Base-by-base conservation (phyloP, 64 coral and sea anemone species). In the Pocillopora damicornis region DNA sequence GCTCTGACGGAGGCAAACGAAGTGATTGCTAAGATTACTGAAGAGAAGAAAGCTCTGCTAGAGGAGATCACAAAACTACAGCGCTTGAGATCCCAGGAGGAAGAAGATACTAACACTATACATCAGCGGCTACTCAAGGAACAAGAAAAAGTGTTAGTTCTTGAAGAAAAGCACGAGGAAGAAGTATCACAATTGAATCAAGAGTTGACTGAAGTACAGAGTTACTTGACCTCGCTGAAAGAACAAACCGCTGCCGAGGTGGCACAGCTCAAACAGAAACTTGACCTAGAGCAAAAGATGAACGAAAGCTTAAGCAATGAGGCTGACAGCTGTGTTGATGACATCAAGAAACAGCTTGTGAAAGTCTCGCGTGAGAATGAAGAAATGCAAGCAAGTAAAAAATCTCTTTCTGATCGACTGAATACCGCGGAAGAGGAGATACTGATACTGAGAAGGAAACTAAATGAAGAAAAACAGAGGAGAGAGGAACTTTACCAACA, bases 71-170 rank as follows among this genome's bases (percentile, higher is more conserved):
- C 83, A 67, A 74, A 23, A 14, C 18, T 86, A 20, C 86, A 90
- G 62, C 81, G 65, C 17, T 79, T 76, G 35, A 73, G 82, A 15
- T 58, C 78, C 18, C 74, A 38, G 17, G 81, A 81, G 16, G 78
- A 92, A 59, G 61, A 85, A 51, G 85, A 94, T 62, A 61, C 91
- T 25, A 59, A 75, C 18, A 59, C 75, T 60, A 89, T 98, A 74
- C 64, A 88, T 77, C 82, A 89, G 69, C 88, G 86, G 63, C 58
- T 98, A 30, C 86, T 63, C 18, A 88, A 86, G 18, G 89, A 98
- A 65, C 86, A 94, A 58, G 61, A 75, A 79, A 86, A 81, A 20
- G 35, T 82, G 56, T 83, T 76, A 22, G 51, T 9, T 15, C 73
- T 83, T 59, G 82, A 68, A 65, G 83, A 66, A 7, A 38, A 79